phyloP scores from a whole-genome alignment of 2,113 vertebrate genomes.

The Camelus bactrianus region DNA sequence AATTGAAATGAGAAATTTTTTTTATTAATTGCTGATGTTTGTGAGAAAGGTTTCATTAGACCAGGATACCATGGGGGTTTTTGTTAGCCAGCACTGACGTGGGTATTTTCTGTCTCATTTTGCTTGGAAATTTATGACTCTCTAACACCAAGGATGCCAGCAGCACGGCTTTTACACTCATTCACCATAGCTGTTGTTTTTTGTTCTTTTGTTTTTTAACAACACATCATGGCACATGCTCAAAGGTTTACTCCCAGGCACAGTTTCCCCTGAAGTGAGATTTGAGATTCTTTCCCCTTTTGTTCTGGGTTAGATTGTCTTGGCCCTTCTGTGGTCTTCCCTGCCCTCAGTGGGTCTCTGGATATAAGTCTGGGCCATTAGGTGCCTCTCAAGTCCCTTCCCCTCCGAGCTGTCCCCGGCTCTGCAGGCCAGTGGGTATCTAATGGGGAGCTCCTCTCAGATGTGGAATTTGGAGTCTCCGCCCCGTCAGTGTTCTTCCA shows the following conservation, averaged over 20 bases:
- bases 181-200: neutral
- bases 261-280: neutral
- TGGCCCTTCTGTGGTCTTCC: neutral
- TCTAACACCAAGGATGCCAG: neutral
- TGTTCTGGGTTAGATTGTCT: neutral
- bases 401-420: neutral
- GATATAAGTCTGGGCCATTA: neutral
- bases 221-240: neutral
- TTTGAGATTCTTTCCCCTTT: neutral
- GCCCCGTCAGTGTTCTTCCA: neutral
- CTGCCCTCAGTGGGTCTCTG: neutral
- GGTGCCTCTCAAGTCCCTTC: neutral
- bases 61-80: neutral
- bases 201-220: neutral
- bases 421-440: accelerated
- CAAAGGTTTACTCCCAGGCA: neutral
- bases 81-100: neutral
- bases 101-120: constrained; percentile 5
- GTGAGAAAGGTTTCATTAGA: constrained; percentile 64
- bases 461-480: neutral
- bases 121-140: constrained; percentile 5
- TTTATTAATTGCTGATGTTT: constrained; percentile 40
- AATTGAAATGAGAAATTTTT: constrained; percentile 63
- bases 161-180: neutral
- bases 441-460: neutral